phyloP scores from a whole-genome alignment of 92 coral and sea anemone genomes.

The Porites divaricata region DNA sequence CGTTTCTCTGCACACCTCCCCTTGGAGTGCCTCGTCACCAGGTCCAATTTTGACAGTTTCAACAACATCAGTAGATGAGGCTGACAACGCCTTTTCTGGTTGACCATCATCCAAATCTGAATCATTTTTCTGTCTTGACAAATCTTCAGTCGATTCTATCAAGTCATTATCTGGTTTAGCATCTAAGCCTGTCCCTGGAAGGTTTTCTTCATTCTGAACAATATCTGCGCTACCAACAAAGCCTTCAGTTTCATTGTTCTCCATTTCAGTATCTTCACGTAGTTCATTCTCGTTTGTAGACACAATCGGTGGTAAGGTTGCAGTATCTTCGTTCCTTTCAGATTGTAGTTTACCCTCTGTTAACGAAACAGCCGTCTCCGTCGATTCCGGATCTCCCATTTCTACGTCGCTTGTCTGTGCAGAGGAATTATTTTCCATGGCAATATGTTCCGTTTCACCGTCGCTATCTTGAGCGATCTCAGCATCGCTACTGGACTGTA shows the following conservation, averaged over 20 bases:
- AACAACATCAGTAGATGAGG: neutral
- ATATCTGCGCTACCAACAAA: neutral
- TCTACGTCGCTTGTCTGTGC: constrained; percentile 22
- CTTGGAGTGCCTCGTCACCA: neutral
- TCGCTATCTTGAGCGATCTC: constrained; percentile 1
- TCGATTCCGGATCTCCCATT: constrained; percentile 12
- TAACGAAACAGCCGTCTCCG: neutral
- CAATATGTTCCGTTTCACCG: neutral
- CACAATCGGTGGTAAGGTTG: neutral
- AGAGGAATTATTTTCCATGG: neutral
- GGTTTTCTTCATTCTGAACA: neutral
- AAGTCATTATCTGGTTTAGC: constrained; percentile 10
- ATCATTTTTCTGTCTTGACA: neutral
- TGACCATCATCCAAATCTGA: neutral
- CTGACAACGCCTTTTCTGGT: neutral
- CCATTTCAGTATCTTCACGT: constrained; percentile 25
- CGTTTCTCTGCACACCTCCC: constrained; percentile 19
- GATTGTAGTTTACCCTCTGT: neutral
- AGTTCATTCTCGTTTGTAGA: neutral
- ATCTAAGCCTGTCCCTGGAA: neutral
- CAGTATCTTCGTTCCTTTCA: neutral
- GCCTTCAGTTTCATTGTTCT: neutral
- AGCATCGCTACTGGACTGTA: neutral
- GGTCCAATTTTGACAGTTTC: neutral
- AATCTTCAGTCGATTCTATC: neutral